Evolutionary conservation across 2,888 invertebrate genomes (phyloP), one percentile per base, ranked within the genome.

Genomic region (Dorcus hopei): DNA sequence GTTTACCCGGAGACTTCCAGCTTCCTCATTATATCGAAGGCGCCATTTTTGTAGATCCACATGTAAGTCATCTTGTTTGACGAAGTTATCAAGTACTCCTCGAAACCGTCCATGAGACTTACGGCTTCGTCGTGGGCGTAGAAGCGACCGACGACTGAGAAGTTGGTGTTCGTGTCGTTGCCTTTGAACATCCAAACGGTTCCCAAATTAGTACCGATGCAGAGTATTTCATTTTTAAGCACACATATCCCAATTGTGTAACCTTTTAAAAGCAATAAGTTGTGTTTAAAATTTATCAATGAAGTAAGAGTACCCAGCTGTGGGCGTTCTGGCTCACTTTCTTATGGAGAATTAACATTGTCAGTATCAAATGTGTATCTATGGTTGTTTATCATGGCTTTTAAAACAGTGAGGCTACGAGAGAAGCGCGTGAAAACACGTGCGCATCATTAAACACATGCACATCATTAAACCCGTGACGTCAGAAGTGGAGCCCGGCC

Each of bases 171-270:
- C 16, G 54, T 58, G 5, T 67, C 65, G 33, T 56, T 55, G 16
- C 52, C 54, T 54, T 62, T 55, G 38, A 72, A 71, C 59, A 70
- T 57, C 65, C 66, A 69, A 38, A 72, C 60, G 5, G 65, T 65
- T n/a, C 70, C 72, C 38, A 65, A 54, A 49, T 59, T 64, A 9
- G 70, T 66, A 1, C 71, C 72, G 19, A 72, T 59, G 45, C 70
- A 71, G 5, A 72, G 54, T 1, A 59, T 58, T 39, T 65, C 63
- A 26, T 63, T 51, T 49, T 65, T 61, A 5, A 72, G 49, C 1
- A 67, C 63, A 51, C 72, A 72, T 9, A 67, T 63, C 8, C 71
- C 72, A 6, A 61, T 64, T 7, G 66, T 54, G 52, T 68, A 68
- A 57, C 61, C 70, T 69, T 47, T 50, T 47, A 58, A 16, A 8